Percentiles rank a stretch among this genome's conserved stretches.
phyloP scores from a whole-genome alignment of 2,113 vertebrate genomes.

The Pteruthius melanotis region DNA sequence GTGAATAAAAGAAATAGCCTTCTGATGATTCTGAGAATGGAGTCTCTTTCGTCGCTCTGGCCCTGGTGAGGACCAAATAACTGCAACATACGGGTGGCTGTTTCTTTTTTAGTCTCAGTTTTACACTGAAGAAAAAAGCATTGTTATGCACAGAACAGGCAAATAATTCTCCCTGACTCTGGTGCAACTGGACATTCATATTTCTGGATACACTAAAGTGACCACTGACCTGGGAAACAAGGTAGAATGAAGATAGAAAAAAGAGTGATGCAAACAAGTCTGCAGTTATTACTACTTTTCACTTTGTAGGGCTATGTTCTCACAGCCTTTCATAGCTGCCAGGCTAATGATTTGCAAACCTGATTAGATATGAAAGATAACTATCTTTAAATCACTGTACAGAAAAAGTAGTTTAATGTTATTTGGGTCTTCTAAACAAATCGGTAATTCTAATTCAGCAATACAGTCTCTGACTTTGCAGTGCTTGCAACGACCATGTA shows the following conservation, averaged over 20 bases:
- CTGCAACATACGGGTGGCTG: neutral
- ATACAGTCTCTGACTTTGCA: neutral
- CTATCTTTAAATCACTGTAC: neutral
- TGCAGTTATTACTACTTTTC: neutral
- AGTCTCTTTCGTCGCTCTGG: too few species aligned
- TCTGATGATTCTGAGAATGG: too few species aligned
- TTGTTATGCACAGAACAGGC: neutral
- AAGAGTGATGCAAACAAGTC: neutral
- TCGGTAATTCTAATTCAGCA: accelerated
- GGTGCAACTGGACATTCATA: accelerated
- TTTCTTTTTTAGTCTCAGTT: neutral
- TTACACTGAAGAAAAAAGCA: neutral
- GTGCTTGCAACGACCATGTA: neutral
- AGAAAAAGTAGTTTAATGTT: neutral
- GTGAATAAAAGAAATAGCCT: too few species aligned
- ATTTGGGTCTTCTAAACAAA: neutral
- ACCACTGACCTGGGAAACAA: neutral
- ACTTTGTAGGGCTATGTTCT: neutral
- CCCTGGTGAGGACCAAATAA: too few species aligned
- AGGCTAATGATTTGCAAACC: neutral
- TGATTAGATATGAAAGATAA: neutral
- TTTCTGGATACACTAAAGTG: neutral
- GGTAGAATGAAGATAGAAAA: neutral
- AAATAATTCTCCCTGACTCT: neutral
- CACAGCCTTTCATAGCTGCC: neutral